phyloP scores from a whole-genome alignment of 2,888 invertebrate genomes.

The Sinhomidia bicolor region DNA sequence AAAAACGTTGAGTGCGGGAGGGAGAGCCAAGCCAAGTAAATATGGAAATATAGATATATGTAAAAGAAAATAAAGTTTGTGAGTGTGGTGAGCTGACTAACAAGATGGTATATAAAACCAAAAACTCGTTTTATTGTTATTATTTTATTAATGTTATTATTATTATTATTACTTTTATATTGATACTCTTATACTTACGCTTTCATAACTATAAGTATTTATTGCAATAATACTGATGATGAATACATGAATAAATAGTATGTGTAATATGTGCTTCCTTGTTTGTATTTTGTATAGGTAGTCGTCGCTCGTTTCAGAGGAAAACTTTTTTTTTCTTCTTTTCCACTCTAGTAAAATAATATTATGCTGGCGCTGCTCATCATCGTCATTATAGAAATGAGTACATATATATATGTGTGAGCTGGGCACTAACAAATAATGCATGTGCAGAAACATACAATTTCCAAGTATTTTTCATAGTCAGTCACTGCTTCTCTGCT shows the following conservation, averaged over 20 bases:
- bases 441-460: not conserved
- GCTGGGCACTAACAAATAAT: not conserved
- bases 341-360: not conserved
- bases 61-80: not conserved
- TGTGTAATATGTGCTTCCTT: no score
- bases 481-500: no score
- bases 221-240: not conserved
- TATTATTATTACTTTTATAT: not conserved
- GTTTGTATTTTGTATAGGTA: not conserved
- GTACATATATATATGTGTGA: not conserved
- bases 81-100: constrained; percentile 12
- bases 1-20: not conserved
- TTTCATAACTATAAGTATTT: not conserved
- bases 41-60: no score
- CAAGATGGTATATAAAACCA: constrained; percentile 24
- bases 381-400: not conserved
- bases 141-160: not conserved
- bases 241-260: not conserved
- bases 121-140: constrained; percentile 8
- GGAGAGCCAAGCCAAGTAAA: not conserved
- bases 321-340: not conserved
- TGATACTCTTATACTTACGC: constrained; percentile 7
- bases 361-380: not conserved
- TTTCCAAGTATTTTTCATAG: not conserved
- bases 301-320: not conserved